These are phyloP conservation scores for Melanostoma scalare DNA, from an alignment of 2,888 invertebrate species.

Conservation along the genomic window DNA sequence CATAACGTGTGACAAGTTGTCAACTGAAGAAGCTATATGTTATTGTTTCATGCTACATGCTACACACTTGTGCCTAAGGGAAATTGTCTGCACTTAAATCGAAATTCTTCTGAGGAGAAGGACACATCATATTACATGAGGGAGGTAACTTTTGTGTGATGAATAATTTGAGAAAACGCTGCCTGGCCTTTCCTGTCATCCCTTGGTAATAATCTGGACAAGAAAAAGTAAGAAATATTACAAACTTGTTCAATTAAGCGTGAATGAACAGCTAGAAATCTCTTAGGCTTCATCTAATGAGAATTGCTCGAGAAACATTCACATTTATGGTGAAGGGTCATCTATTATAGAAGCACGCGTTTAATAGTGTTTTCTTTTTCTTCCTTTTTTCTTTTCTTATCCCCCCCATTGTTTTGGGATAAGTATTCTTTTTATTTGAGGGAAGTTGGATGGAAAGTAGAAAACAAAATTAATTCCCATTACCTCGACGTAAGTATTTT, in stretches of 20 bases:
- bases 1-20: slow-evolving; percentile 35
- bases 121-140: not conserved
- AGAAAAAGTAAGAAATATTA: not conserved
- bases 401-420: not conserved
- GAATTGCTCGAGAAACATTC: not conserved
- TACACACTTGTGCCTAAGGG: not conserved
- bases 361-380: not conserved
- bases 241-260: slow-evolving; percentile 11
- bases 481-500: slow-evolving; percentile 16
- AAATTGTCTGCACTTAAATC: slow-evolving; percentile 15
- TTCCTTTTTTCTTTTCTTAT: not conserved
- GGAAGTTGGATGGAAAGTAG: not conserved
- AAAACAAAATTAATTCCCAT: slow-evolving; percentile 14
- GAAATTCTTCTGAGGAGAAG: not conserved
- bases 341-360: slow-evolving; percentile 5
- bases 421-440: too few relatives aligned
- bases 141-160: not conserved
- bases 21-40: slow-evolving; percentile 9
- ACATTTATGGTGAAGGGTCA: slow-evolving; percentile 3
- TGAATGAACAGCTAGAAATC: slow-evolving; percentile 1
- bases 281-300: not conserved
- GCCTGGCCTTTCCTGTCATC: not conserved
- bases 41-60: not conserved
- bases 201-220: not conserved
- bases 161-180: slow-evolving; percentile 4